These are phyloP conservation scores for Cynopterus brachyotis DNA, from an alignment of 2,113 vertebrate species.

Conservation along the genomic window DNA sequence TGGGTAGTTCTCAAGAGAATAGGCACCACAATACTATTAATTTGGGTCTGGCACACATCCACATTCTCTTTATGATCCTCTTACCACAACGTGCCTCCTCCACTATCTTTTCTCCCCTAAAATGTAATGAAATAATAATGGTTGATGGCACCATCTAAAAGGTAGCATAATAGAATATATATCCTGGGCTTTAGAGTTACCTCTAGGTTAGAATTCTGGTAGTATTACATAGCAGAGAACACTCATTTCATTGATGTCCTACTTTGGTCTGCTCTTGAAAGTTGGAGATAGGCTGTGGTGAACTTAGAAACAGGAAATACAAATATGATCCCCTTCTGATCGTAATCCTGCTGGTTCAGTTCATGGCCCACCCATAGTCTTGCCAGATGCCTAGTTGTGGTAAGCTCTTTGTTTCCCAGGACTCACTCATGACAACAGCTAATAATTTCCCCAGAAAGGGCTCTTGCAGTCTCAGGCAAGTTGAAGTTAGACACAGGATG, in stretches of 20 bases:
- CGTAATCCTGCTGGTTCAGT: background rate
- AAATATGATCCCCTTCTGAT: background rate
- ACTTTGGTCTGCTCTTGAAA: background rate
- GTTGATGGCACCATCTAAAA: background rate
- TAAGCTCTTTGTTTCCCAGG: background rate
- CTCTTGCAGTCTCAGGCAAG: background rate
- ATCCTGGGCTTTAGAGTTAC: background rate
- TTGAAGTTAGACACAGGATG: background rate
- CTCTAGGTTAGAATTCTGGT: background rate
- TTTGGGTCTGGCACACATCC: background rate
- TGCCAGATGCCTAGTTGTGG: background rate
- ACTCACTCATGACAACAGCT: background rate
- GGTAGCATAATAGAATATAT: background rate
- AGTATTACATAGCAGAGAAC: background rate
- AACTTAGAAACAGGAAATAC: background rate
- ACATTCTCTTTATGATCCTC: background rate
- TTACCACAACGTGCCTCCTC: too few species aligned
- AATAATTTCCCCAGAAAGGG: background rate
- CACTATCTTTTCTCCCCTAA: rapidly evolving
- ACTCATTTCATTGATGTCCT: background rate
- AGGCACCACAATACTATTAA: background rate
- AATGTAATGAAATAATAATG: background rate
- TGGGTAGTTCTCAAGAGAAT: background rate
- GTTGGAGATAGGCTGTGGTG: background rate
- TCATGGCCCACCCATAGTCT: background rate